These are phyloP conservation scores for Anas acuta DNA, from an alignment of 2,797 vertebrate genomes.

Conservation along the genomic window DNA sequence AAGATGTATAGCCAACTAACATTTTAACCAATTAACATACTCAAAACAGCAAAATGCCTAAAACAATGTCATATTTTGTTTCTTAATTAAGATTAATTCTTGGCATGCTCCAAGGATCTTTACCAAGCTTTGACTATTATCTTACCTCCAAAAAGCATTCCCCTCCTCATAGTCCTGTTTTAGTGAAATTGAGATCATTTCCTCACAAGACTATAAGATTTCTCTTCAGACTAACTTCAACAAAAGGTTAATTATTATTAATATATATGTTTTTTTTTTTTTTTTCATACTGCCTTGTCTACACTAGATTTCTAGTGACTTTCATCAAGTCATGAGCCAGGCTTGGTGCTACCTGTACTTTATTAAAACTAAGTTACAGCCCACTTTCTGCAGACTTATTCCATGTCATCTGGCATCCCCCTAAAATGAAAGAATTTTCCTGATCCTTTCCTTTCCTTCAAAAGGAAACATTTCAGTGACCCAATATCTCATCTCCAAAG, in stretches of 20 bases:
- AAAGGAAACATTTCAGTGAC: neutral
- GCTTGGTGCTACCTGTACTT: neutral
- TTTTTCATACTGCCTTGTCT: neutral
- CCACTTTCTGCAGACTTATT: neutral
- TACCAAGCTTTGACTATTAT: neutral
- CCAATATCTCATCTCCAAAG: neutral
- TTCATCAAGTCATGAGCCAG: neutral
- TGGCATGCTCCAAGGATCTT: neutral
- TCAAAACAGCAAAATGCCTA: rapidly evolving
- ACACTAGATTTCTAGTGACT: neutral
- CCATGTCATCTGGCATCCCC: neutral
- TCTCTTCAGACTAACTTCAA: neutral
- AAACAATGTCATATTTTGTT: neutral
- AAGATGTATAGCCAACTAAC: neutral
- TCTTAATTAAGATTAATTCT: neutral
- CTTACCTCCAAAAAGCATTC: neutral
- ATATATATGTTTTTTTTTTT: too few relatives aligned
- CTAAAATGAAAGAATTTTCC: neutral
- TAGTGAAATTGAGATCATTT: neutral
- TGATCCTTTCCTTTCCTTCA: neutral
- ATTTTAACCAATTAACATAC: rapidly evolving
- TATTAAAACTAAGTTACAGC: neutral
- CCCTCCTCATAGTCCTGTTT: neutral
- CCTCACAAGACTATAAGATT: neutral
- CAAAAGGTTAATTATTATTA: too few relatives aligned